Evolutionary conservation across 2,888 invertebrate species (phyloP), one percentile per base, ranked within the genome.

Genomic region (Fragum whitleyi): DNA sequence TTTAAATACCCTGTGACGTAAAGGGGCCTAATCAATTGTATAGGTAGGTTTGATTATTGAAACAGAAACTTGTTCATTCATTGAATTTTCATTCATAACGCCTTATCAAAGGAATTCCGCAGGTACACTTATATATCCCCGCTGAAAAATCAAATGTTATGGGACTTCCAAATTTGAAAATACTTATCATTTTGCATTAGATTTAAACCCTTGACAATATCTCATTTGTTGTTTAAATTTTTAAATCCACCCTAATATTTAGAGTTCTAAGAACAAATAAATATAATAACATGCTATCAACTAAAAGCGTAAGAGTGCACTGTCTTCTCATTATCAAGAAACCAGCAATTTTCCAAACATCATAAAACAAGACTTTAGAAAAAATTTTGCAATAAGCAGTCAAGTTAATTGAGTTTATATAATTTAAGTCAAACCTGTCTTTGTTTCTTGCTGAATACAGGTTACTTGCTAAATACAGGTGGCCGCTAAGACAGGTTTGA

Each of bases 21-120:
- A 42, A 65, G 39, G 42, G 65, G 6, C 23, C 42, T 65, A 42
- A 65, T 65, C 65, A 42, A 65, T 65, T 42, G 36, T 65, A 36
- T 65, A 39, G 39, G 14, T 36, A 39, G 42, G 65, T 65, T 65
- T 65, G 65, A 65, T 65, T 65, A 65, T 65, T 36, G 65, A 65
- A 65, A 42, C 65, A 65, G 65, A 65, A 65, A 65, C 65, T 42
- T 26, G 65, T 65, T 42, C 65, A 65, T 65, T 65, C 65, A 65
- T 65, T 9, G 65, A 36, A 70, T 68, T 82, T 47, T 79, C 82
- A 82, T 82, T 82, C 82, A 82, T 71, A 78, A 71, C 57, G 36
- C 62, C 59, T 68, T 78, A 81, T 81, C 81, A 75, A 74, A 74
- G 68, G 71, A 69, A 80, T 77, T 78, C 74, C 77, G 51, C 29